Evolutionary conservation across 35 echinoderm and acorn worm genomes (phyloP).

Genomic region (Strongylocentrotus purpuratus): DNA sequence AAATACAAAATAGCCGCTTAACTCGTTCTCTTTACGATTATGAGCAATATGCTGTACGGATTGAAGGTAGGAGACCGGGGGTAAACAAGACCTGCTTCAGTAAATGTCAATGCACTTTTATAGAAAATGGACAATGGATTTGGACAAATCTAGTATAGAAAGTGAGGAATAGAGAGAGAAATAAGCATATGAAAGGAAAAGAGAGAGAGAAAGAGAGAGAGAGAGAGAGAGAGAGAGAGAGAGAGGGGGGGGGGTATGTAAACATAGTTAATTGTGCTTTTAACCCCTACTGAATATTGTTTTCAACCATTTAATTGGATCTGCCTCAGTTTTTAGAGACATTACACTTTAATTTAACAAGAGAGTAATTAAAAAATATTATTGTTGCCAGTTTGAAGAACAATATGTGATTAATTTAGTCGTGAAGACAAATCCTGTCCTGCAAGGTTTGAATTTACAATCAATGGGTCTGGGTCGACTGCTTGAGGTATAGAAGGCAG

Average conservation of each 20-base stretch:
- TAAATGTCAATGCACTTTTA: neutral
- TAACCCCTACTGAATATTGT: too few species aligned
- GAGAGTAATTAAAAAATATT: too few species aligned
- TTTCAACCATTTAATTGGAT: neutral
- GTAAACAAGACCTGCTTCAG: neutral
- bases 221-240: too few species aligned
- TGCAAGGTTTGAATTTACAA: neutral
- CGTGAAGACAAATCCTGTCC: too few species aligned
- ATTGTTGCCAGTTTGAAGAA: too few species aligned
- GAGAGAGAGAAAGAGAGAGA: neutral
- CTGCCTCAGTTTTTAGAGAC: neutral
- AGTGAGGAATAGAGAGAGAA: neutral
- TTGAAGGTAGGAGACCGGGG: neutral
- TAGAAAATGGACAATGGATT: neutral
- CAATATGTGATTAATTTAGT: too few species aligned
- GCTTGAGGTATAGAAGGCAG: neutral
- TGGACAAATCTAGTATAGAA: neutral
- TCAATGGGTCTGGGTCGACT: neutral
- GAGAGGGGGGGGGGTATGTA: neutral
- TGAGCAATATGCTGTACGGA: neutral
- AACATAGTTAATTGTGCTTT: neutral
- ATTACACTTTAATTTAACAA: too few species aligned
- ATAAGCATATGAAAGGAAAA: neutral
- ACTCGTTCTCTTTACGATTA: constrained; percentile 3
- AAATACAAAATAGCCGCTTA: neutral